These are phyloP conservation scores for Gortyna flavago DNA, from an alignment of 2,888 invertebrate species.

Conservation along the genomic window DNA sequence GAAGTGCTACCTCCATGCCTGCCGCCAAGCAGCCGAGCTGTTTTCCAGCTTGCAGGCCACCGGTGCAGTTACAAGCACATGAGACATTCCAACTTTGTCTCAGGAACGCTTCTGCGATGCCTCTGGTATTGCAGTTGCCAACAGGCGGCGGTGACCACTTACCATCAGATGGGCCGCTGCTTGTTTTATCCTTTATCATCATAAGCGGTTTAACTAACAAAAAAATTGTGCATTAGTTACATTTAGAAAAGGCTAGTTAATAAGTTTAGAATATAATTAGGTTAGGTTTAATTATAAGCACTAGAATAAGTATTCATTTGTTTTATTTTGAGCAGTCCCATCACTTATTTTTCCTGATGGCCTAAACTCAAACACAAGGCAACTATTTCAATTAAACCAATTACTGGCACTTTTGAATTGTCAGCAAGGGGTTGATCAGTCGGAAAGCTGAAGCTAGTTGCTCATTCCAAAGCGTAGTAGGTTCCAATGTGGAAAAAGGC, in stretches of 20 bases:
- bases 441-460: background rate
- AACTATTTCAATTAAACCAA: background rate
- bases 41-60: background rate
- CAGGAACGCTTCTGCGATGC: background rate
- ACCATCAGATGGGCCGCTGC: background rate
- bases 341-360: background rate
- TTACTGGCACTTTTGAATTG: too few relatives aligned
- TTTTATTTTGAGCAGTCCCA: background rate
- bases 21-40: background rate
- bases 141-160: too few relatives aligned
- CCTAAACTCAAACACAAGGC: background rate
- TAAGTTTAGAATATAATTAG: background rate
- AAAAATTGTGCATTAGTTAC: too few relatives aligned
- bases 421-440: too few relatives aligned
- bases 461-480: background rate
- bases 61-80: background rate
- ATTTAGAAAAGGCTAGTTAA: too few relatives aligned
- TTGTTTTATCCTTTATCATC: background rate
- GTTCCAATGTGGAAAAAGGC: too few relatives aligned
- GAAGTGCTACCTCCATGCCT: slow-evolving; percentile 9
- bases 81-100: background rate
- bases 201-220: too few relatives aligned
- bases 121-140: background rate
- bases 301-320: background rate
- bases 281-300: background rate